Evolutionary conservation across 1,140 invertebrate species (phyloP), one percentile per base, ranked within the genome.

Genomic region (Subanguina moxae): DNA sequence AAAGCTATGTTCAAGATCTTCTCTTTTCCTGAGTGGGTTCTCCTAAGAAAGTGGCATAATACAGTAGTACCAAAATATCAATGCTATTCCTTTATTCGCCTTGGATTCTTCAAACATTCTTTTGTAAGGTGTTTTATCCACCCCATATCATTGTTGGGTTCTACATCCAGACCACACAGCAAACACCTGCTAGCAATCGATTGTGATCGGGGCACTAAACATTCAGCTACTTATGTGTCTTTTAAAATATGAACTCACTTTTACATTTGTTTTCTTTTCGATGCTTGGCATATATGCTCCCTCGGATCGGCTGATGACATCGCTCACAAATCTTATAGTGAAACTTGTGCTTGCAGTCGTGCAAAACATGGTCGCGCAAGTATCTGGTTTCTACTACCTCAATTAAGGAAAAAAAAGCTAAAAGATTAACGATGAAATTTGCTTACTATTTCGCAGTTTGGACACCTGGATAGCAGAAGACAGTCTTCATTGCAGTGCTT

Each of bases 231-330:
- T 11, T 38, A 15, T 52, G 23, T 21, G 48, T 52, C n/a, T 45
- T 45, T 19, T 21, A 52, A 15, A 7, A 21, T 52, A 21, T 25
- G 48, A 3, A 52, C 48, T 5, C 15, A 61, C 58, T 32, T 61
- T 45, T 32, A 17, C 58, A 61, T n/a, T 61, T 61, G 58, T 45
- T 32, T 17, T n/a, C n/a, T 3, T 42, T 61, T 46, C 38, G n/a
- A 28, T 61, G 58, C n/a, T 21, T 19, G n/a, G 3, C 27, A 61
- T 23, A 61, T 32, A 23, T 19, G 42, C 19, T 28, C 3, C 27
- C 27, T 28, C 15, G 58, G 58, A 61, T 61, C 15, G 58, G 28
- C 58, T 61, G 58, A n/a, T 61, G 58, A 61, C 58, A 61, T 1
- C n/a, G 27, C 3, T 61, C n/a, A 61, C 58, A 61, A 8, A 61